Evolutionary conservation across 2,888 invertebrate species (phyloP).

Genomic region (Cryptus viduatorius): DNA sequence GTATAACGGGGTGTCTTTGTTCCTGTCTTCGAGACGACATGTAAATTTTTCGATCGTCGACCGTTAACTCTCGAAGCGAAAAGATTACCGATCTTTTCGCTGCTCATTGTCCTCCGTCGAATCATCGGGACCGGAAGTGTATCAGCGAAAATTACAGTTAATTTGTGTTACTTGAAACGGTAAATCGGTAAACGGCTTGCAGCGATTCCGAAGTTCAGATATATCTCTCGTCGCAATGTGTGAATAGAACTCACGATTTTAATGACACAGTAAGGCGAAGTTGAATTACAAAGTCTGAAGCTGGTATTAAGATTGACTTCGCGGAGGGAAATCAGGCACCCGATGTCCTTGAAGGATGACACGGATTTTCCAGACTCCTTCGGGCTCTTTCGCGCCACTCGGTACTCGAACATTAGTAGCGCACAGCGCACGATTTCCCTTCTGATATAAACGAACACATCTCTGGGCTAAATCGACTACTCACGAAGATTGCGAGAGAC

Average conservation of each 20-base stretch:
- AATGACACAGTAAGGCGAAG: neutral
- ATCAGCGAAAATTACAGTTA: neutral
- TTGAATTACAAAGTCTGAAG: constrained; percentile 4
- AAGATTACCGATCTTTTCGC: neutral
- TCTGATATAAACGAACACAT: constrained; percentile 3
- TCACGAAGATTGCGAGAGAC: constrained; percentile 68
- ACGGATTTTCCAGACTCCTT: constrained; percentile 67
- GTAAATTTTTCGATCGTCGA: too few relatives aligned
- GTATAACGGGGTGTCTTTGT: constrained; percentile 32
- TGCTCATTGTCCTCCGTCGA: neutral
- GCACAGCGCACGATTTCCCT: constrained; percentile 59
- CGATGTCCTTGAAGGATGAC: constrained; percentile 70
- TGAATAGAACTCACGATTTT: neutral
- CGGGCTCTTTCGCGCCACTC: constrained; percentile 51
- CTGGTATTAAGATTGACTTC: neutral
- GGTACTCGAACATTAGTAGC: constrained; percentile 40
- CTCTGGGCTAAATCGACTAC: constrained; percentile 62
- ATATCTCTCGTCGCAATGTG: too few relatives aligned
- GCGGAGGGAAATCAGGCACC: neutral
- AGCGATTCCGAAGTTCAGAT: neutral
- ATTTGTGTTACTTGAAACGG: neutral
- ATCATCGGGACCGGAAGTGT: neutral
- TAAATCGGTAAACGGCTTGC: neutral
- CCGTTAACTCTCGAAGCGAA: neutral
- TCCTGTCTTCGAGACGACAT: neutral